phyloP scores from a whole-genome alignment of 2,113 vertebrate genomes.

The Pyrgilauda ruficollis region DNA sequence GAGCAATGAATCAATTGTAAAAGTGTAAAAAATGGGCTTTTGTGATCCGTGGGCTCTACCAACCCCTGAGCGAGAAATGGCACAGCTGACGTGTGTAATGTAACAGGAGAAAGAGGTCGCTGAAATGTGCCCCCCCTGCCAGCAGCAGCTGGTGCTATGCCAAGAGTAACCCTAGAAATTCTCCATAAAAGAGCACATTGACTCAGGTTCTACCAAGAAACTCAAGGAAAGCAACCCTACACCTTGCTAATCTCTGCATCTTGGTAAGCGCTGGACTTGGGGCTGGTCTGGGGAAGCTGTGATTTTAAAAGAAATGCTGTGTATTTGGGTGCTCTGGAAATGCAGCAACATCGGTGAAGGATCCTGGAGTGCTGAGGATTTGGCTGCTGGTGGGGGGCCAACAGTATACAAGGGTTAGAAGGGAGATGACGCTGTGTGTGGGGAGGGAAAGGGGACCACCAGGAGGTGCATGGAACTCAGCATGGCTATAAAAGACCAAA shows the following conservation, averaged over 20 bases:
- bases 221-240: neutral
- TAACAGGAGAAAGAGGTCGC: neutral
- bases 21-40: neutral
- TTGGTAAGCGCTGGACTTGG: neutral
- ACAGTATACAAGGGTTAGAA: neutral
- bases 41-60: neutral
- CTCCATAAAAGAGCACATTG: neutral
- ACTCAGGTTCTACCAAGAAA: neutral
- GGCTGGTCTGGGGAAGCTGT: neutral
- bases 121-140: neutral
- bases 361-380: neutral
- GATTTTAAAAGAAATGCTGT: neutral
- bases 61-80: neutral
- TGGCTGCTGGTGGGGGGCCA: neutral
- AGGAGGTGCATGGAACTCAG: neutral
- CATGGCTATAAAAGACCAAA: neutral
- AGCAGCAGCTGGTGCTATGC: neutral
- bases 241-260: neutral
- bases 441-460: neutral
- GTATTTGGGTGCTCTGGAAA: neutral
- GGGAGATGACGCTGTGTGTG: no score
- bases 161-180: neutral
- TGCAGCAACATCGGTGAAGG: rapidly evolving
- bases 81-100: neutral
- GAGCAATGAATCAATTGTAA: neutral